Conservation (phyloP, 2,113 vertebrate species). For the Pseudorhombus dupliciocellatus region DNA sequence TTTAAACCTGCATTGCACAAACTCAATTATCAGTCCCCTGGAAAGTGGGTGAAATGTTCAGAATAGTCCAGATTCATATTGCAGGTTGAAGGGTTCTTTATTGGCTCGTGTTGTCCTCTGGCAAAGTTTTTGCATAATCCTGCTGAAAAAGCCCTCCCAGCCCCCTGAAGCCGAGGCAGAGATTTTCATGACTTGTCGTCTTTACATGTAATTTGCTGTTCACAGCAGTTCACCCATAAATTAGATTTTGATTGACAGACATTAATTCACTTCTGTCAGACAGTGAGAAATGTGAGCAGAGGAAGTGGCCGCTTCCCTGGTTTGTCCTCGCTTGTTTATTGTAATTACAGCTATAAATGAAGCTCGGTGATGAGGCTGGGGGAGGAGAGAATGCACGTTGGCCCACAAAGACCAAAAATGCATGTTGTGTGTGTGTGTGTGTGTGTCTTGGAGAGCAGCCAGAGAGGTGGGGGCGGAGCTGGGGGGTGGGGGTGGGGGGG, state of each 20-base stretch:
- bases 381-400: slow-evolving; percentile 47
- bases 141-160: not conserved
- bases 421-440: slow-evolving; percentile 52
- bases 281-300: slow-evolving; percentile 1
- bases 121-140: too few relatives aligned
- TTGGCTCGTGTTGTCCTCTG: too few relatives aligned
- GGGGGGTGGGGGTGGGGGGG: slow-evolving; percentile 65
- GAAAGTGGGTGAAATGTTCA: too few relatives aligned
- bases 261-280: not conserved
- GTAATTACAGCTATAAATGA: slow-evolving; percentile 72
- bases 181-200: too few relatives aligned
- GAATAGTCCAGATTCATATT: too few relatives aligned
- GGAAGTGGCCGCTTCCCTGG: slow-evolving; percentile 22
- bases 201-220: not conserved
- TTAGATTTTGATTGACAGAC: not conserved
- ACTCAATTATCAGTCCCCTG: too few relatives aligned
- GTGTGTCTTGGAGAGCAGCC: slow-evolving; percentile 68
- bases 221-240: too few relatives aligned
- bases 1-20: too few relatives aligned
- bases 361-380: slow-evolving; percentile 45
- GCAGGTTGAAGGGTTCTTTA: too few relatives aligned
- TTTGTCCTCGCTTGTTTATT: slow-evolving; percentile 63
- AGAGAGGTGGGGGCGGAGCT: slow-evolving; percentile 64
- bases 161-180: too few relatives aligned
- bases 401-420: slow-evolving; percentile 45